Base-by-base conservation (phyloP, 2,797 vertebrate genomes). In the Macroramphosus scolopax region DNA sequence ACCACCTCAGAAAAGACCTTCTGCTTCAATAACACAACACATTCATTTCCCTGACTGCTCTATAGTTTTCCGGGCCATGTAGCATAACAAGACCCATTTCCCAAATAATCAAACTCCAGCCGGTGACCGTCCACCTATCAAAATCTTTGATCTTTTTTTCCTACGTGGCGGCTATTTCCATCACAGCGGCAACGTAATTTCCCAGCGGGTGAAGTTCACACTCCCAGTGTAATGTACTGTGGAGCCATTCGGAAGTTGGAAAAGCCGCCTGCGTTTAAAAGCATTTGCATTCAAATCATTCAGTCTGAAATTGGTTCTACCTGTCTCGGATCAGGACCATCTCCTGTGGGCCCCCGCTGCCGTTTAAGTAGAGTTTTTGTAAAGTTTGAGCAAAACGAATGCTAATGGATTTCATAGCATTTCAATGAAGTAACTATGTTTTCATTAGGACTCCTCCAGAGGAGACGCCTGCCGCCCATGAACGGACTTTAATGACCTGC, bases 281-380 rank as follows among this genome's bases (percentile, higher is more conserved):
- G 73, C 68, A 90, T 90, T 90, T 90, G 87, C 88, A 89, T 89
- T 88, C 84, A 86, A 88, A 88, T 89, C 84, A 87, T 74, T 81
- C 75, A 83, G 77, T 87, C 77, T 87, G 80, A 88, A 87, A 90
- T 89, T 87, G 87, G 82, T 87, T 89, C 78, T 81, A 86, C 84
- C 82, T 86, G 81, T 75, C 78, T 83, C 78, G 75, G 79, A 89
- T 82, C 72, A 57, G 78, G 63, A 71, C 72, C 68, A 77, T 83
- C 85, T 89, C 86, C 70, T 72, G 77, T 83, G 87, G 82, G 77
- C 74, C 80, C 69, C 72, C 57, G 45, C 53, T 66, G 72, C 51
- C 68, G 40, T 71, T 72, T 82, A 80, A 80, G 68, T 64, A 76
- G 62, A 69, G 60, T 72, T 85, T 82, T 78, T 68, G 78, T 84